A percentile compares a stretch with the other conserved stretches of the same genome.
Evolutionary conservation across 2,113 vertebrate genomes (phyloP).

Genomic region (Noctilio leporinus): DNA sequence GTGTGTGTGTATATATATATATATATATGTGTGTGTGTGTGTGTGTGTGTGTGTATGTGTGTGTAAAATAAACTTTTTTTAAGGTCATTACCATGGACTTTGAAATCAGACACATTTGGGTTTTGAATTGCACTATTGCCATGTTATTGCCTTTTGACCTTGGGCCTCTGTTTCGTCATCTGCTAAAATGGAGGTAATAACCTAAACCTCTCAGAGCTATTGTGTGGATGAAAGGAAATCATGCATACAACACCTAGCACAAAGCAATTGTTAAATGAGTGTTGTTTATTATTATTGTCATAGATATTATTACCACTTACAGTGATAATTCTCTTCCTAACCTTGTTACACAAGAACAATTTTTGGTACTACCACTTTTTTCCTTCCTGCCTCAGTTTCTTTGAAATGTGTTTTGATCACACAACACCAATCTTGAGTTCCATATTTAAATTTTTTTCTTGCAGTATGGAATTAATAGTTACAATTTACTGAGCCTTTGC

Average conservation of each 20-base stretch:
- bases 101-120: neutral
- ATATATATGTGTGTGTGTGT: too few relatives aligned
- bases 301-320: neutral
- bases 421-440: neutral
- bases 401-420: neutral
- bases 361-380: neutral
- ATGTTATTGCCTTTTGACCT: neutral
- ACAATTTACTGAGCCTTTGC: constrained; percentile 51
- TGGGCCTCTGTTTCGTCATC: neutral
- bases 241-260: neutral
- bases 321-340: constrained; percentile 2
- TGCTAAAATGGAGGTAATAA: constrained; percentile 14
- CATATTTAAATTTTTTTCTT: constrained; percentile 1
- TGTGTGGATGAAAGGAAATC: constrained; percentile 12
- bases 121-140: constrained; percentile 11
- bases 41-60: too few relatives aligned
- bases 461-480: constrained; percentile 11
- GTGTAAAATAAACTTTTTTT: neutral
- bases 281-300: neutral
- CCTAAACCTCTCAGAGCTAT: neutral
- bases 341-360: neutral
- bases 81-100: neutral
- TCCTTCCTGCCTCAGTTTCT: neutral
- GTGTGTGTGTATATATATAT: neutral
- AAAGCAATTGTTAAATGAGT: neutral